These are phyloP conservation scores for Minunthozetes semirufus DNA, from an alignment of 2,888 invertebrate genomes.

Conservation along the genomic window DNA sequence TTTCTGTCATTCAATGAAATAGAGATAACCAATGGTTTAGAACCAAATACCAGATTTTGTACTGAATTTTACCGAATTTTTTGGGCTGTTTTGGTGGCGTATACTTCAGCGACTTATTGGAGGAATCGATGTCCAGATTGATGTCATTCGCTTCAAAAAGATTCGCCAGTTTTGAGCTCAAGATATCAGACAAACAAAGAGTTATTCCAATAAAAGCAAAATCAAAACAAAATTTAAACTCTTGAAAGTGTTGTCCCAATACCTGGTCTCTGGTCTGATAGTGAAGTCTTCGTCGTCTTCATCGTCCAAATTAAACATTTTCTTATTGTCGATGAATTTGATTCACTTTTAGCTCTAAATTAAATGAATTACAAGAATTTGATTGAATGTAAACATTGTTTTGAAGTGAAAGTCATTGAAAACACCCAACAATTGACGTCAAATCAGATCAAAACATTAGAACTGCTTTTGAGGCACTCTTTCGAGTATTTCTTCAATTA, in stretches of 20 bases:
- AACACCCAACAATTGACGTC: too few species aligned
- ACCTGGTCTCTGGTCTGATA: slow-evolving; percentile 32
- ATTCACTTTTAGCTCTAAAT: too few species aligned
- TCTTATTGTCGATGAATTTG: too few species aligned
- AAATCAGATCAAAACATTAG: too few species aligned
- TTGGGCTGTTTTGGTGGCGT: slow-evolving; percentile 40
- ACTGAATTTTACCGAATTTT: slow-evolving; percentile 35
- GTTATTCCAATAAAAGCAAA: too few species aligned
- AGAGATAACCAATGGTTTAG: too few species aligned
- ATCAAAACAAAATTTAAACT: neutral
- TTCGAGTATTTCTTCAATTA: too few species aligned
- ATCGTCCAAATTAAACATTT: slow-evolving; percentile 20
- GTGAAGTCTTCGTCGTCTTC: slow-evolving; percentile 39
- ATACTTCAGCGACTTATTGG: slow-evolving; percentile 36
- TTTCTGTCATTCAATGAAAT: too few species aligned
- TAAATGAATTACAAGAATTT: too few species aligned
- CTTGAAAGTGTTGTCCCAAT: neutral
- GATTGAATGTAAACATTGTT: too few species aligned
- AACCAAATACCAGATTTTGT: neutral
- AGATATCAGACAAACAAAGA: neutral
- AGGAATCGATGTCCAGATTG: slow-evolving; percentile 29
- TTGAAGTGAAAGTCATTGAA: too few species aligned
- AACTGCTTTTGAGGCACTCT: too few species aligned
- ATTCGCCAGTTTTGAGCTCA: slow-evolving; percentile 38
- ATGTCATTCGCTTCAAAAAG: slow-evolving; percentile 33